A percentile compares a stretch with the other conserved stretches of the same genome.
These are phyloP conservation scores for Pandemis heparana DNA, from an alignment of 2,888 invertebrate species.

Conservation along the genomic window DNA sequence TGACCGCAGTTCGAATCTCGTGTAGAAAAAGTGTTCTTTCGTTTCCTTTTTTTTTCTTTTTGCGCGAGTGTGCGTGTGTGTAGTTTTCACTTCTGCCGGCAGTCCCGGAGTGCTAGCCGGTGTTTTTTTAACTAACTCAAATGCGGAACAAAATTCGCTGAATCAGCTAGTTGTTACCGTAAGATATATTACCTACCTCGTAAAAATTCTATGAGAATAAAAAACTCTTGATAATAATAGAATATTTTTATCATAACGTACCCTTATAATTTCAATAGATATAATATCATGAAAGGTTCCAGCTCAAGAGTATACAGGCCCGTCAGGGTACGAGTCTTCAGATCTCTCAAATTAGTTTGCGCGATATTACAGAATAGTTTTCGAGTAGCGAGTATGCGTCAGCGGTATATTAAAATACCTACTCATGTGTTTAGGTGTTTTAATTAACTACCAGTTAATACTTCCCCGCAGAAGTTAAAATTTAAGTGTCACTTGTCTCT, in stretches of 20 bases:
- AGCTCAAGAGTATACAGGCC: not conserved
- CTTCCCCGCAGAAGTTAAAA: not conserved
- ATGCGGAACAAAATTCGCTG: too few relatives aligned
- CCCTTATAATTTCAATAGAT: not conserved
- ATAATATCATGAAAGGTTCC: not conserved
- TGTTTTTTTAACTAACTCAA: too few relatives aligned
- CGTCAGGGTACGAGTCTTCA: not conserved
- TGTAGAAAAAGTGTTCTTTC: too few relatives aligned
- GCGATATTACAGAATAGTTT: constrained; percentile 27
- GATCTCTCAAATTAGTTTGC: constrained; percentile 12
- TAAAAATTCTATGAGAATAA: not conserved
- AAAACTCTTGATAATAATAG: not conserved
- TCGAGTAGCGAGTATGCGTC: not conserved
- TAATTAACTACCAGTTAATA: not conserved
- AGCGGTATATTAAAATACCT: not conserved
- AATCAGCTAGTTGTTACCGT: too few relatives aligned
- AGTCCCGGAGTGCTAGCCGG: too few relatives aligned
- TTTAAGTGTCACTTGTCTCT: not conserved
- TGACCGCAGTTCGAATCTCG: too few relatives aligned
- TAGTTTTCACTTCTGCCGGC: too few relatives aligned
- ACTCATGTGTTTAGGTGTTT: not conserved
- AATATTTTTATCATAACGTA: not conserved
- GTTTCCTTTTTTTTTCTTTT: too few relatives aligned
- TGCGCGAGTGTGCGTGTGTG: too few relatives aligned
- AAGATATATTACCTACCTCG: too few relatives aligned